Base-by-base conservation (phyloP, 2,797 vertebrate species). In the Peromyscus aztecus region DNA sequence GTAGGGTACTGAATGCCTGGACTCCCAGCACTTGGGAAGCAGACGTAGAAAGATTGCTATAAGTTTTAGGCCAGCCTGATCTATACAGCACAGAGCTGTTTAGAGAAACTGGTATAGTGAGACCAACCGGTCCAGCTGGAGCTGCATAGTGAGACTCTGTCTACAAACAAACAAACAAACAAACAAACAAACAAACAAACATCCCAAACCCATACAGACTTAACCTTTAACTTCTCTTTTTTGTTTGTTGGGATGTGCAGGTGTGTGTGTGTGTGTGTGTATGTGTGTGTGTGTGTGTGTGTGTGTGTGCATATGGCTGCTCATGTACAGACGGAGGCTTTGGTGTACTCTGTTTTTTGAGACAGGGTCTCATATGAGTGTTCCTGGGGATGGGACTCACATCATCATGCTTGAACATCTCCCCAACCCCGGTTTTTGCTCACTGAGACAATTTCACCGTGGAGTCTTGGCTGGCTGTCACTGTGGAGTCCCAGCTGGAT, bases 221-320 rank as follows among this genome's bases (percentile, higher is more conserved):
- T 52, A 57, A 46, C 37, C 82, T 49, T 52, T 27, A 29, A 17
- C 37, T 31, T 94, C 61, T 96, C 43, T 81, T 90, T 24, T 59
- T 43, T 73, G 14, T 81, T 78, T 57, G 5, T 43, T 14, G 19
- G 29, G 43, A 37, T 86, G 12, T 6, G 4, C 19, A 37, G 2
- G 31, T 16, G 13, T 14, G 67, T n/a, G 34, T 69, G 29, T 40
- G 43, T 49, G 29, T 77, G 43, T 21, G 29, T 21, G 31, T 19
- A 7, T 61, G 55, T 27, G n/a, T 27, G 75, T 46, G 75, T 76
- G 40, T 13, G 24, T 16, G 43, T 29, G 24, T 63, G 37, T 63
- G 6, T 19, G 40, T 21, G 5, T 11, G 11, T 1, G 6, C 6
- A 23, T 13, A 2, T 21, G 40, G 13, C 27, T 0, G 0, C 59